Evolutionary conservation across 1,140 invertebrate genomes (phyloP).

Genomic region (Tenebrio molitor): DNA sequence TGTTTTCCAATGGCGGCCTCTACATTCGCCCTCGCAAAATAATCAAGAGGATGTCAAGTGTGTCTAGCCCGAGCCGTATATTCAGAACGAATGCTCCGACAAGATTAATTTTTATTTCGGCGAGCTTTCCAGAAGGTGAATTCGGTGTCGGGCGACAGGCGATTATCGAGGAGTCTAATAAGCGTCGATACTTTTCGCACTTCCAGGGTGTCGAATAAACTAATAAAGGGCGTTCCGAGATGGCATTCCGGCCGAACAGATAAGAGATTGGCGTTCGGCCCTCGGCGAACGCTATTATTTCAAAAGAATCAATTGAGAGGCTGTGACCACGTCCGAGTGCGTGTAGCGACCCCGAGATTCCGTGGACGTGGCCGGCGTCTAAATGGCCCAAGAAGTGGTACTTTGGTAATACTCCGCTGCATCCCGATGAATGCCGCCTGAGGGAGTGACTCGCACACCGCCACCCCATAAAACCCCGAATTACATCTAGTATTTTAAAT

Average conservation of each 20-base stretch:
- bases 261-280: conserved; percentile 24
- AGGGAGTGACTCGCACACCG: conserved; percentile 34
- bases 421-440: conserved; percentile 37
- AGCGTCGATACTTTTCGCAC: too few relatives aligned
- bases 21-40: too few relatives aligned
- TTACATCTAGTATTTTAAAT: conserved; percentile 51
- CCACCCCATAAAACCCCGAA: conserved; percentile 46
- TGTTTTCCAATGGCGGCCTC: conserved; percentile 15
- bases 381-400: conserved; percentile 32
- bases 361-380: conserved; percentile 41
- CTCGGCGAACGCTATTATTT: conserved; percentile 41
- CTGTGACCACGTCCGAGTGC: conserved; percentile 49
- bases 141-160: too few relatives aligned
- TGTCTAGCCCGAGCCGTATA: too few relatives aligned
- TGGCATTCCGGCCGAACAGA: conserved; percentile 9
- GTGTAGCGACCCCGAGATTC: conserved; percentile 46
- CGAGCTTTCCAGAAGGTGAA: too few relatives aligned
- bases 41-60: too few relatives aligned
- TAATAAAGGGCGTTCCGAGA: not conserved
- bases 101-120: too few relatives aligned
- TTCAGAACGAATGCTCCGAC: too few relatives aligned
- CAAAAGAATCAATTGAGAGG: conserved; percentile 47
- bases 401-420: conserved; percentile 16
- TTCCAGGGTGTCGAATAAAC: not conserved
- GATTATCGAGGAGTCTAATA: too few relatives aligned